phyloP scores from a whole-genome alignment of 2,888 invertebrate genomes.

The Sclerodermus sp. region DNA sequence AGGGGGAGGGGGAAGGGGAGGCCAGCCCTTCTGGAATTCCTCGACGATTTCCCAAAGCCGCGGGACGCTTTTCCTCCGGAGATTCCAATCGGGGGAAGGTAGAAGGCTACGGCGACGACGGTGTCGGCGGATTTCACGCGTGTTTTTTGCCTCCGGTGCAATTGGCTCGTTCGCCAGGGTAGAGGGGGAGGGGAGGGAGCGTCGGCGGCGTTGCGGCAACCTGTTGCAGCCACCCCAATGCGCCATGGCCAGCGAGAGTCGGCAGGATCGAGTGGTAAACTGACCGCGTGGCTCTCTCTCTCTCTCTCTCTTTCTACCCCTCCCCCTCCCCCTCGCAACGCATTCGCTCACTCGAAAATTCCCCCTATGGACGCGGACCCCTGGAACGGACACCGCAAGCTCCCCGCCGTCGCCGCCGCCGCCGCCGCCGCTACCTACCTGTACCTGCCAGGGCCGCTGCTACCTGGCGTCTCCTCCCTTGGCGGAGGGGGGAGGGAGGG shows the following conservation, averaged over 20 bases:
- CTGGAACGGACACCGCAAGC: too few relatives aligned
- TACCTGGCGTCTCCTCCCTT: constrained; percentile 28
- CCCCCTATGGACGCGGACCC: too few relatives aligned
- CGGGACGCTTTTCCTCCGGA: too few relatives aligned
- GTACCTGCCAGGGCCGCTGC: constrained; percentile 18
- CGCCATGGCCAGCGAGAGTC: constrained; percentile 31
- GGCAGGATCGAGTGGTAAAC: neutral
- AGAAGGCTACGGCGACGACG: neutral
- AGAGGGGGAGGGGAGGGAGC: constrained; percentile 28
- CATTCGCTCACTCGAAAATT: too few relatives aligned
- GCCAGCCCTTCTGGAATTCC: too few relatives aligned
- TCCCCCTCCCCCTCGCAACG: neutral
- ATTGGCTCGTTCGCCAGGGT: constrained; percentile 19
- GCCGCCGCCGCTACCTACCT: neutral
- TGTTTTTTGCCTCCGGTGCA: constrained; percentile 6
- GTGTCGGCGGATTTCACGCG: constrained; percentile 4
- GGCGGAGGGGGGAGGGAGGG: constrained; percentile 9
- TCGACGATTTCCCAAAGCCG: too few relatives aligned
- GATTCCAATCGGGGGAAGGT: too few relatives aligned
- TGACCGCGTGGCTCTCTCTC: neutral
- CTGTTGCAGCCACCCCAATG: constrained; percentile 46
- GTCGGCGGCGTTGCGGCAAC: constrained; percentile 34
- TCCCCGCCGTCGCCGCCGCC: too few relatives aligned
- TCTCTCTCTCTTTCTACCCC: neutral
- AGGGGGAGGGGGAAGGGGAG: too few relatives aligned